Percentiles rank a stretch among this genome's conserved stretches.
Conservation (phyloP, 92 coral and sea anemone genomes). For the Umimayanthus kanabou region DNA sequence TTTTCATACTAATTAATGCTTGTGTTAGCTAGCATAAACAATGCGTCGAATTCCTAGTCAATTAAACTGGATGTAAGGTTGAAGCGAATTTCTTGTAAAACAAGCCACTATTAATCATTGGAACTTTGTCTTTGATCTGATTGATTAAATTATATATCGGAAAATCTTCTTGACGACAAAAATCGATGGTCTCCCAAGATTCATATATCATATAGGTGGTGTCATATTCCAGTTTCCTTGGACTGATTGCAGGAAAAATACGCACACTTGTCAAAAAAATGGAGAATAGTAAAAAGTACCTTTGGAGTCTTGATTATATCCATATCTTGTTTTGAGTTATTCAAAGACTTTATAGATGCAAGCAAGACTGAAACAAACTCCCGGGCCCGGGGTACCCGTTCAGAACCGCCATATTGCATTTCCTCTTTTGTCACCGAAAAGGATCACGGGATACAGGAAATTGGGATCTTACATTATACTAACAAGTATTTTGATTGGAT, state of each 20-base stretch:
- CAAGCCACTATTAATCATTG: neutral
- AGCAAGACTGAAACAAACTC: neutral
- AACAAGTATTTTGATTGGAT: conserved; percentile 34
- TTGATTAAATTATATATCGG: neutral
- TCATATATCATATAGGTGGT: too few relatives aligned
- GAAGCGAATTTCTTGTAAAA: neutral
- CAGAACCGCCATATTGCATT: conserved; percentile 40
- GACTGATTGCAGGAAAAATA: neutral
- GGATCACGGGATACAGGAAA: conserved; percentile 20
- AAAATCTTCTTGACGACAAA: too few relatives aligned
- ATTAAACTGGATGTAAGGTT: neutral
- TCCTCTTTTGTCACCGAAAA: conserved; percentile 29
- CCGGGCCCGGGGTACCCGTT: neutral
- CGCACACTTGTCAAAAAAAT: neutral
- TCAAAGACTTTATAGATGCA: neutral
- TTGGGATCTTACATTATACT: neutral
- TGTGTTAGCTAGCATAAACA: too few relatives aligned
- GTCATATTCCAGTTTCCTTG: neutral
- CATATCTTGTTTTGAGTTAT: neutral
- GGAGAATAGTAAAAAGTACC: neutral
- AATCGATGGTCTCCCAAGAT: neutral
- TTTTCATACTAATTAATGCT: too few relatives aligned
- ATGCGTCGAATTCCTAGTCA: too few relatives aligned
- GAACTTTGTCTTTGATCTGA: neutral
- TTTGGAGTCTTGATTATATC: conserved; percentile 43